Base-by-base conservation (phyloP, 2,113 vertebrate genomes). In the Hipposideros armiger region DNA sequence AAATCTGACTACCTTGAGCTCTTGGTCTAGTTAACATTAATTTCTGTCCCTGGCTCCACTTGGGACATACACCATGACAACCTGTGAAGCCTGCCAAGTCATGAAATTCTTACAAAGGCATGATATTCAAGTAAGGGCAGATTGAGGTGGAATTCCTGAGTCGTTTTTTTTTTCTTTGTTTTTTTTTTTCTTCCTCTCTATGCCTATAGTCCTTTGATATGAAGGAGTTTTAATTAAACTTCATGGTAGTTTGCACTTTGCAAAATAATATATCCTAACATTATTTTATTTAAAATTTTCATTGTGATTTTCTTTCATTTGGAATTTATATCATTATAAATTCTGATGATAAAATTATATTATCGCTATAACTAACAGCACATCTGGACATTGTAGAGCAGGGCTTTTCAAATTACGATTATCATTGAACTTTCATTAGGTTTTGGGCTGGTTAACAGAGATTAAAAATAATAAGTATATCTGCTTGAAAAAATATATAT, bases 71-170 rank as follows among this genome's bases (percentile, higher is more conserved):
- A 58, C 42, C 0, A 8, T 78, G 73, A 78, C 67, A 74, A n/a
- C 6, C 50, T 42, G 28, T 69, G n/a, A 91, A 86, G 52, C 16
- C 22, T 96, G 91, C 95, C 93, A 93, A 86, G 93, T 88, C 85
- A 96, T 72, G 77, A 80, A 62, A 42, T 78, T 88, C 67, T 30
- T 86, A 60, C 11, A 78, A 83, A 91, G 73, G 30, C 82, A 50
- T 15, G 69, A 40, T 42, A 64, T 56, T 74, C 54, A 84, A 91
- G 50, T 76, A 83, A 95, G 64, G 40, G 26, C 70, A 78, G 17
- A 52, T 26, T 8, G 8, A 83, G 56, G 19, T 47, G 42, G 82
- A 87, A 91, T 97, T 96, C 77, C 82, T 83, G 24, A 70, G 56
- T 52, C 36, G 36, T 9, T 16, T 52, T 60, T 20, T 52, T 66